These are phyloP conservation scores for Pristionchus mayeri DNA, from an alignment of 2,888 invertebrate genomes.

Conservation along the genomic window DNA sequence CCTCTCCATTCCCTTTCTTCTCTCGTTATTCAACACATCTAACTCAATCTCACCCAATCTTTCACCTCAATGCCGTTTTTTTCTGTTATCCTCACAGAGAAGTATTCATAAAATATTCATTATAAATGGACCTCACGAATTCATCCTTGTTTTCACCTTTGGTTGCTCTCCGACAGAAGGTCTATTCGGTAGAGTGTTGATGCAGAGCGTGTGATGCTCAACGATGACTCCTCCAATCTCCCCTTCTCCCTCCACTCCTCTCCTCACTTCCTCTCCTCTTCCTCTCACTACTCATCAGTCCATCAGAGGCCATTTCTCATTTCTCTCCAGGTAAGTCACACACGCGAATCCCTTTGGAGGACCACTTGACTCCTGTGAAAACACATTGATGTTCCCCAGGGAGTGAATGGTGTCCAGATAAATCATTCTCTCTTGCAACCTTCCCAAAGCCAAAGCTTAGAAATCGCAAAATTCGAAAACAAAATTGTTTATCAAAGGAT, in stretches of 20 bases:
- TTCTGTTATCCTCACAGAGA: too few relatives aligned
- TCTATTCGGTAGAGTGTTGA: too few relatives aligned
- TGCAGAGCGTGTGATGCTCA: background rate
- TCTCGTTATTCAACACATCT: background rate
- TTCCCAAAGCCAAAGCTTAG: too few relatives aligned
- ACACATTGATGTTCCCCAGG: background rate
- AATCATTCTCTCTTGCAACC: background rate
- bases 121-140: too few relatives aligned
- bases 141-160: too few relatives aligned
- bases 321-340: constrained; percentile 33
- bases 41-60: background rate
- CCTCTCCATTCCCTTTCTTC: background rate
- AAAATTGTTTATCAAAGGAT: too few relatives aligned
- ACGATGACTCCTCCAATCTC: background rate
- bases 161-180: too few relatives aligned
- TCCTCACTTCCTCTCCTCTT: background rate
- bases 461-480: too few relatives aligned
- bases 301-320: constrained; percentile 43
- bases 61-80: too few relatives aligned
- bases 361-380: too few relatives aligned
- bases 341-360: background rate
- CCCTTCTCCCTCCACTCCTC: background rate
- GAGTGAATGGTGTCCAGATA: background rate
- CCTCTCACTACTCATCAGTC: constrained; percentile 7
- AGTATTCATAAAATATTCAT: too few relatives aligned